Evolutionary conservation across 2,888 invertebrate species (phyloP).

Genomic region (Drosophila kambysellisi): DNA sequence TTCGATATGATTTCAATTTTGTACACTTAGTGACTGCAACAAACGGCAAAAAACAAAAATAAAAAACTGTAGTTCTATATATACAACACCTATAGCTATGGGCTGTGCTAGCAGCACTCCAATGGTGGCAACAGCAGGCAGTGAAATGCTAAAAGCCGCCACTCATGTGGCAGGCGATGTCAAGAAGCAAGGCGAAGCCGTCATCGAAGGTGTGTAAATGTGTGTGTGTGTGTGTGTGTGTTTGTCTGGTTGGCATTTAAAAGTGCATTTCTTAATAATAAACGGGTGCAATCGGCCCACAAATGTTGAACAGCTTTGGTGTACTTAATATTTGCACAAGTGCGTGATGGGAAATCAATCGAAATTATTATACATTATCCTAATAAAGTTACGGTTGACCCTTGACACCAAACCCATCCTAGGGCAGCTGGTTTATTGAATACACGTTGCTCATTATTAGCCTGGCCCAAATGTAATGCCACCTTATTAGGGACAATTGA

Average conservation of each 20-base stretch:
- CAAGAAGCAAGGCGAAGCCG: conserved; percentile 76
- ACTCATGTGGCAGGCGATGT: conserved; percentile 80
- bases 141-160: conserved; percentile 83
- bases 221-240: conserved; percentile 30
- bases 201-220: conserved; percentile 71
- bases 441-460: conserved; percentile 18
- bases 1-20: conserved; percentile 53
- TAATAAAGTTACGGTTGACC: conserved; percentile 22
- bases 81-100: conserved; percentile 59
- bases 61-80: conserved; percentile 21
- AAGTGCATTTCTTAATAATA: conserved; percentile 38
- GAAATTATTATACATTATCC: conserved; percentile 22
- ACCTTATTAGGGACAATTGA: conserved; percentile 45
- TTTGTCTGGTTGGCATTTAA: conserved; percentile 58
- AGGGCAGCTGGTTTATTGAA: not conserved
- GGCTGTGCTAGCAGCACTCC: conserved; percentile 83
- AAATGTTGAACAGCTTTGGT: conserved; percentile 24
- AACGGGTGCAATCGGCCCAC: conserved; percentile 11
- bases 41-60: not conserved
- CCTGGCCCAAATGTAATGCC: conserved; percentile 28
- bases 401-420: conserved; percentile 13
- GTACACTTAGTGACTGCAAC: conserved; percentile 15
- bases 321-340: conserved; percentile 45
- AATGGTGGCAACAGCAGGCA: conserved; percentile 83
- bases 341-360: conserved; percentile 48